Conservation (phyloP, 1,140 invertebrate species). For the Platyscapa corneri region DNA sequence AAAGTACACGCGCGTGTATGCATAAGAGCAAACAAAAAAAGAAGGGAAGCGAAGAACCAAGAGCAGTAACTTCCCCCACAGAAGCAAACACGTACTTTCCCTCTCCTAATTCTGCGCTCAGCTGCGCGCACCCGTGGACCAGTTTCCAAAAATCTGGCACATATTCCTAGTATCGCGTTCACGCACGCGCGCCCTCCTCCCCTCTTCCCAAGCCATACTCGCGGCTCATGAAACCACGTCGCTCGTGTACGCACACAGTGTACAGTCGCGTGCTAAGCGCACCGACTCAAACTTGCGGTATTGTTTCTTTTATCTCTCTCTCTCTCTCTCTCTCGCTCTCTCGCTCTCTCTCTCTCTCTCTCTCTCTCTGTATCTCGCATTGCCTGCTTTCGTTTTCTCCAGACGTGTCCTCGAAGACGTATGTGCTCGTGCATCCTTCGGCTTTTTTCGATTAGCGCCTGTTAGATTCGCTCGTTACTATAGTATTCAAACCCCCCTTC, state of each 20-base stretch:
- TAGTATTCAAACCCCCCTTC: no score
- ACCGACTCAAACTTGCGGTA: neutral
- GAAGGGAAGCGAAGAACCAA: neutral
- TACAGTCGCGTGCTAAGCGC: neutral
- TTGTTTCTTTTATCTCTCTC: no score
- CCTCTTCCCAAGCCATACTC: no score
- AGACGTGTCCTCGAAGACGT: no score
- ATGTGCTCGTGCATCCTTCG: no score
- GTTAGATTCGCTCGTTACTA: no score
- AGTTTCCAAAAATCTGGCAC: constrained; percentile 46
- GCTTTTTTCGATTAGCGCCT: no score
- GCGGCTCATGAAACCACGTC: neutral
- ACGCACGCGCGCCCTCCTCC: constrained; percentile 11
- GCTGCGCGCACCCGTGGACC: constrained; percentile 38
- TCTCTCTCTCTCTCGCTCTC: no score
- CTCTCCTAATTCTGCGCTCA: neutral
- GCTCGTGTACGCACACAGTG: neutral
- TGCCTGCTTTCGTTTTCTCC: neutral
- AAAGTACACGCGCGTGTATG: constrained; percentile 9
- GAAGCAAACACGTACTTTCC: neutral
- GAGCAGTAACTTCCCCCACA: neutral
- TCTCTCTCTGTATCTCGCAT: neutral
- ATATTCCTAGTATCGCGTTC: neutral
- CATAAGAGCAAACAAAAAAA: neutral
- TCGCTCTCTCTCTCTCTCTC: no score